phyloP scores from a whole-genome alignment of 2,888 invertebrate species.

The Strigamia maritima region DNA sequence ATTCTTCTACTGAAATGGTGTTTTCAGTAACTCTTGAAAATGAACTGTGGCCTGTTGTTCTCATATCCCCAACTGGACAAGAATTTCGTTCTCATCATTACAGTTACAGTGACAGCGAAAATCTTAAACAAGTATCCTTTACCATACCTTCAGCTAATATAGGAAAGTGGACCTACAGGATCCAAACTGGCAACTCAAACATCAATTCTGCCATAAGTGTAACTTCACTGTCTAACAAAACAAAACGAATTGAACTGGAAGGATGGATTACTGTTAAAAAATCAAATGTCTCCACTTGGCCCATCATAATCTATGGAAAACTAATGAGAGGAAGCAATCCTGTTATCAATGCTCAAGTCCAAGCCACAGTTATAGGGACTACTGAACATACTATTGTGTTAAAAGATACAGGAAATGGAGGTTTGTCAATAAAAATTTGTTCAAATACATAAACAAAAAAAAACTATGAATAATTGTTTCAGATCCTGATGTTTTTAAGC shows the following conservation, averaged over 20 bases:
- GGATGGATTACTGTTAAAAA: slow-evolving; percentile 22
- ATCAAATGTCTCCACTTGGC: slow-evolving; percentile 23
- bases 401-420: slow-evolving; percentile 28
- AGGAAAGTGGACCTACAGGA: not conserved
- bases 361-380: slow-evolving; percentile 46
- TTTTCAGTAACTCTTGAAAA: not conserved
- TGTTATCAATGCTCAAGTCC: slow-evolving; percentile 47
- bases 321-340: slow-evolving; percentile 47
- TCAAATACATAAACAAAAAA: no score
- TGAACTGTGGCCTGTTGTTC: not conserved
- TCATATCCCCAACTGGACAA: not conserved
- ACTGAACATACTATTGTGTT: not conserved
- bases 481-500: slow-evolving; percentile 53
- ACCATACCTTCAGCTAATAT: not conserved
- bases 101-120: not conserved
- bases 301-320: slow-evolving; percentile 46
- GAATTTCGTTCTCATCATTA: not conserved
- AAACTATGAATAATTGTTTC: not conserved
- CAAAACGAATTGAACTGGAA: not conserved
- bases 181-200: not conserved
- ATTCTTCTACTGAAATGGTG: not conserved
- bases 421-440: not conserved
- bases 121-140: not conserved
- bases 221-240: not conserved
- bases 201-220: not conserved